Conservation (phyloP, 2,113 vertebrate species). For the Istiophorus platypterus region DNA sequence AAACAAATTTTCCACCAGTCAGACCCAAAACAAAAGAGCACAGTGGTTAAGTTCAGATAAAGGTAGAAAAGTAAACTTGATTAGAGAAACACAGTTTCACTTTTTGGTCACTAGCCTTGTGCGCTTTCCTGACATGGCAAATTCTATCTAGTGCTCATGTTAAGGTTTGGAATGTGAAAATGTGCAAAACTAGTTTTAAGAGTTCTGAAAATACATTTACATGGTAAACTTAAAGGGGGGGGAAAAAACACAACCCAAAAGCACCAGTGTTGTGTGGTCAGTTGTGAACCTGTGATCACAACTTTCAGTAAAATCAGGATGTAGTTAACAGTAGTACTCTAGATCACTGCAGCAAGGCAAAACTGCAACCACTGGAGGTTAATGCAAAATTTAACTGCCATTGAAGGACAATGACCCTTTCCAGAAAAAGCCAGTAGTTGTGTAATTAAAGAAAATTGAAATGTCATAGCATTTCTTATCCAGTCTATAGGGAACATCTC, state of each 20-base stretch:
- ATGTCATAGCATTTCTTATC: neutral
- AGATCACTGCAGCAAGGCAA: neutral
- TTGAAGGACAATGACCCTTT: neutral
- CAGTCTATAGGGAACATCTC: constrained; percentile 14
- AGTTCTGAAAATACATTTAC: constrained; percentile 1
- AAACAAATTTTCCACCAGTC: constrained; percentile 3
- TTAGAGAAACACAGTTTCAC: constrained; percentile 19
- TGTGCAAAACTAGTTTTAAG: neutral
- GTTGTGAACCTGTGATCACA: neutral
- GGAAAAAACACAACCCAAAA: neutral
- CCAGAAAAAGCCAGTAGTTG: neutral
- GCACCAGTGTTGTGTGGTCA: neutral
- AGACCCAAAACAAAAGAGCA: neutral
- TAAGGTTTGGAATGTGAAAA: constrained; percentile 13
- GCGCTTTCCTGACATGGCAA: neutral
- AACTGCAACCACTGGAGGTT: neutral
- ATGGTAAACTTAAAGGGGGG: neutral
- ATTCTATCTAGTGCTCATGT: neutral
- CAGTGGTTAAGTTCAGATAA: neutral
- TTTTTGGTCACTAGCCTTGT: constrained; percentile 59
- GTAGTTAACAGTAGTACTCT: neutral
- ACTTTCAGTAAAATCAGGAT: neutral
- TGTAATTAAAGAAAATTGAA: neutral
- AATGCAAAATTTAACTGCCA: neutral
- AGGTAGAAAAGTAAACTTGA: constrained; percentile 13